These are phyloP conservation scores for Dermochelys coriacea DNA, from an alignment of 2,797 vertebrate genomes.

Conservation along the genomic window DNA sequence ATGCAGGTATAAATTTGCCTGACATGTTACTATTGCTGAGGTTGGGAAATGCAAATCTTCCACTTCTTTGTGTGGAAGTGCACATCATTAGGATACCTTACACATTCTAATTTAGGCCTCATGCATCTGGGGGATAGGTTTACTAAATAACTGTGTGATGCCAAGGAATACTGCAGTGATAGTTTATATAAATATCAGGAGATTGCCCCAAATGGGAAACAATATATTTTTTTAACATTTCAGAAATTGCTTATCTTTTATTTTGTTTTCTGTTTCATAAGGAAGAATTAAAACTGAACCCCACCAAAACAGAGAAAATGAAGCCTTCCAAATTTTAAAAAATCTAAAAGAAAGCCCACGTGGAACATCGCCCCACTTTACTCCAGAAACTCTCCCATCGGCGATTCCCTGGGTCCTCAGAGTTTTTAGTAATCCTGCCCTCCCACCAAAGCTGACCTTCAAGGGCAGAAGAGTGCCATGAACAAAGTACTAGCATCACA, in stretches of 20 bases:
- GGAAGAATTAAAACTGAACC: neutral
- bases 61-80: neutral
- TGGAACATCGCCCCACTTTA: neutral
- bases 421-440: neutral
- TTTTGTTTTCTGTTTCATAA: neutral
- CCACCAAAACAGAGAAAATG: neutral
- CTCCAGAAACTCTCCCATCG: neutral
- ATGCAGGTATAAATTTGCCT: neutral
- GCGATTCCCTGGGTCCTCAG: neutral
- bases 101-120: neutral
- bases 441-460: neutral
- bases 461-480: neutral
- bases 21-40: neutral
- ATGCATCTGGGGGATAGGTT: neutral
- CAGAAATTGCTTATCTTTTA: neutral
- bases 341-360: neutral
- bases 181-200: neutral
- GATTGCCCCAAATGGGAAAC: too few species aligned
- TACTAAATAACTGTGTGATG: neutral
- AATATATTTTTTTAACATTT: neutral
- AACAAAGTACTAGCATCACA: neutral
- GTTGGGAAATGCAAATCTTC: neutral
- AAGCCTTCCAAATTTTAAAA: neutral
- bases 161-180: neutral
- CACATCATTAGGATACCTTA: neutral